Percentiles rank a stretch among this genome's conserved stretches.
Evolutionary conservation across 1,140 invertebrate species (phyloP).

Genomic region (Drosophila lowei): DNA sequence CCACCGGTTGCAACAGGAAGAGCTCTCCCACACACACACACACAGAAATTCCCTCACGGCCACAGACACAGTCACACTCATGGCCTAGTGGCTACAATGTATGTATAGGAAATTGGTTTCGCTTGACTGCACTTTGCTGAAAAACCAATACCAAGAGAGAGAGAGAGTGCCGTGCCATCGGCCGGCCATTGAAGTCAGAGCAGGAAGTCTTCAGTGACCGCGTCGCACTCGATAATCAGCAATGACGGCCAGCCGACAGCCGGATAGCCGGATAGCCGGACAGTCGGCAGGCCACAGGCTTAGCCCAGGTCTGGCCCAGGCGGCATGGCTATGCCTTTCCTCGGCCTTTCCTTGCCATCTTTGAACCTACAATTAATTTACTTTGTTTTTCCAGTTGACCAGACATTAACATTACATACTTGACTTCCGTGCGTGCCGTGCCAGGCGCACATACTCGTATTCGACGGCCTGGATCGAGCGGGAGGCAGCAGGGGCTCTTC

Average conservation of each 20-base stretch:
- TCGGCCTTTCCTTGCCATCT: slow-evolving; percentile 43
- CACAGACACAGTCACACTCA: slow-evolving; percentile 14
- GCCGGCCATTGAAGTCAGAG: slow-evolving; percentile 44
- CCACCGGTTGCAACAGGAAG: slow-evolving; percentile 65
- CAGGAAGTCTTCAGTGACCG: slow-evolving; percentile 80
- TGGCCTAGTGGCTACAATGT: slow-evolving; percentile 49
- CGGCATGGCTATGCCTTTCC: slow-evolving; percentile 25
- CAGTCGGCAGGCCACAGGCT: slow-evolving; percentile 19
- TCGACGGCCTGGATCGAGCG: not conserved
- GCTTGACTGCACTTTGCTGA: slow-evolving; percentile 73
- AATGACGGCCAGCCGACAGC: slow-evolving; percentile 38
- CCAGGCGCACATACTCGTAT: slow-evolving; percentile 8
- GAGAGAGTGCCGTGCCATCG: not conserved
- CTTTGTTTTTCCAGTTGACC: slow-evolving; percentile 82
- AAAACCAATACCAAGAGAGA: slow-evolving; percentile 64
- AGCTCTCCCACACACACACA: slow-evolving; percentile 37
- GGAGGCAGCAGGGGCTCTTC: slow-evolving; percentile 19
- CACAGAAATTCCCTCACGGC: slow-evolving; percentile 18
- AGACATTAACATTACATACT: slow-evolving; percentile 82
- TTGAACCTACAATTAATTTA: slow-evolving; percentile 82
- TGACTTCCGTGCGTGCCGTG: slow-evolving; percentile 75
- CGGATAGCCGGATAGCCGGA: slow-evolving; percentile 17
- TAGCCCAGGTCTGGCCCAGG: slow-evolving; percentile 21
- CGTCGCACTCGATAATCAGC: slow-evolving; percentile 79
- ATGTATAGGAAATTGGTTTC: slow-evolving; percentile 77